These are phyloP conservation scores for Orientallactaga sibirica DNA, from an alignment of 2,797 vertebrate species.

Conservation along the genomic window DNA sequence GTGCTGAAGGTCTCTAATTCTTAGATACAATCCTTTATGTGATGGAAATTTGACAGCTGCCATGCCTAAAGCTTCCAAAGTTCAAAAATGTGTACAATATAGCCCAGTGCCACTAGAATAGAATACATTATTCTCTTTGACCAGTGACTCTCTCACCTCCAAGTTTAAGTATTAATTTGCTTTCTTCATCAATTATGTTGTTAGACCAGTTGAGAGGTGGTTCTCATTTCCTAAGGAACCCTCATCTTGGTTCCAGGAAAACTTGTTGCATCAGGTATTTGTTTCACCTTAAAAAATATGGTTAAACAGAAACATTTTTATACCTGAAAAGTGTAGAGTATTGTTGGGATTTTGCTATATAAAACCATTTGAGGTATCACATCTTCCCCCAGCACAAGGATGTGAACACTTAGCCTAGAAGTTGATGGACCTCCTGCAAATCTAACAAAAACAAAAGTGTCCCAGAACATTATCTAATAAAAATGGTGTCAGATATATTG, in stretches of 20 bases:
- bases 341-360: neutral
- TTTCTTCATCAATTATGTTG: neutral
- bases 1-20: neutral
- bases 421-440: neutral
- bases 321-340: neutral
- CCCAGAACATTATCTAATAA: neutral
- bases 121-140: neutral
- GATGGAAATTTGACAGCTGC: neutral
- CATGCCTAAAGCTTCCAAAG: neutral
- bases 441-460: neutral
- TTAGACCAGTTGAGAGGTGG: neutral
- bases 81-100: neutral
- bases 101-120: neutral
- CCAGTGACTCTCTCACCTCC: neutral
- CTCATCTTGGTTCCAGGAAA: neutral
- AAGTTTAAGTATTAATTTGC: neutral
- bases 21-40: neutral
- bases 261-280: slow-evolving; percentile 5
- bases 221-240: slow-evolving; percentile 2
- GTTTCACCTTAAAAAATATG: slow-evolving; percentile 7
- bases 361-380: neutral
- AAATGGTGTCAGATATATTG: neutral
- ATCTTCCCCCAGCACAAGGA: neutral
- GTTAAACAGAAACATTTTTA: slow-evolving; percentile 11
- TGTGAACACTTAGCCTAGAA: neutral